Base-by-base conservation (phyloP, 2,113 vertebrate species). In the Prochilodus magdalenae region DNA sequence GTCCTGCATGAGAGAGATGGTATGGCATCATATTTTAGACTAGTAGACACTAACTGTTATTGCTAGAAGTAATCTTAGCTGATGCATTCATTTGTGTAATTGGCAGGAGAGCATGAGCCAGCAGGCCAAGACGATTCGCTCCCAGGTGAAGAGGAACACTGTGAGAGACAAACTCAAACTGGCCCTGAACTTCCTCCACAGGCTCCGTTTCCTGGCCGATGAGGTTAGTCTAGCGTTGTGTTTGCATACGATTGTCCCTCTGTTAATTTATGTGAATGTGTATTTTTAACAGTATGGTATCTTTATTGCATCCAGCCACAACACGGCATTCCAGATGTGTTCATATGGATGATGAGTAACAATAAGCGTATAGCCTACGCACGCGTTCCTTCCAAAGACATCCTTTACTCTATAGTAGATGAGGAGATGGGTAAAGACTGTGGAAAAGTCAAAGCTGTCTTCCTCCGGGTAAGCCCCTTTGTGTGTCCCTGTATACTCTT, bases 321-420 rank as follows among this genome's bases (percentile, higher is more conserved):
- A 86, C 97, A 99, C 95, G 97, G 95, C 20, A 94, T 99, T 81
- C 98, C 98, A 0, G 98, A 99, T 0, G 26, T 99, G 76, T 99
- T 98, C 92, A 90, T 99, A 67, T 99, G 98, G 98, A 99, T 99
- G 98, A 94, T 98, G 90, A 97, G 94, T 89, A 99, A 96, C 77
- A 97, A 96, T 83, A 99, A 98, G 77, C 96, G 98, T 55, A 87
- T 98, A 0, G 98, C 98, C 36, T 99, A 99, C 0, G 95, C 97
- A 36, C 96, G 98, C 0, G 77, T 99, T 47, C 95, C 96, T 1
- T 97, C 97, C 90, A 99, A 99, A 89, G 97, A 99, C 88, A 95
- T 99, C 88, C 96, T 99, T 1, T 97, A 94, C 89, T 99, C 98
- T 77, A 89, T 92, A 0, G 94, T 95, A 65, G 96, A 97, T 0